These are phyloP conservation scores for Catostomus latipinnis DNA, from an alignment of 2,797 vertebrate genomes.

Conservation along the genomic window DNA sequence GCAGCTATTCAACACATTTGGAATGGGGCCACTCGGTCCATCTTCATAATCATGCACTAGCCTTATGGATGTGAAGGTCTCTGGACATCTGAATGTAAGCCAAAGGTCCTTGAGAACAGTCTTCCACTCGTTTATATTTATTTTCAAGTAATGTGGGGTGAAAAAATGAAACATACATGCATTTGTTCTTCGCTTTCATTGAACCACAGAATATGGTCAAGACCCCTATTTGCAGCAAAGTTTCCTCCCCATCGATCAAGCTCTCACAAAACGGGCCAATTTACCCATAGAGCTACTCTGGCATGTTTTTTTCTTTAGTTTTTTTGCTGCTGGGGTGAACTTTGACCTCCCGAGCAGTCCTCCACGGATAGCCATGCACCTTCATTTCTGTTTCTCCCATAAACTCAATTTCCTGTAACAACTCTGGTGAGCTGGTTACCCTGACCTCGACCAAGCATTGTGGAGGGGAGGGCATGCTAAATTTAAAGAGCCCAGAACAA, in stretches of 20 bases:
- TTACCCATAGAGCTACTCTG: slow-evolving; percentile 31
- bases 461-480: slow-evolving; percentile 22
- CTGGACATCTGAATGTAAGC: slow-evolving; percentile 53
- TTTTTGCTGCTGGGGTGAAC: slow-evolving; percentile 51
- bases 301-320: neutral
- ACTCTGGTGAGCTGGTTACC: slow-evolving; percentile 15
- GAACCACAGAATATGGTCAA: slow-evolving; percentile 59
- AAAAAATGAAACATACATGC: slow-evolving; percentile 58
- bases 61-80: slow-evolving; percentile 36
- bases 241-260: slow-evolving; percentile 75
- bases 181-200: slow-evolving; percentile 68
- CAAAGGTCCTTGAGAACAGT: slow-evolving; percentile 47
- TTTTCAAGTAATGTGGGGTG: slow-evolving; percentile 62
- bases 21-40: slow-evolving; percentile 49
- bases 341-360: slow-evolving; percentile 39
- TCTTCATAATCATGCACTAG: slow-evolving; percentile 54
- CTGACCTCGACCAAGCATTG: slow-evolving; percentile 21
- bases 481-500: slow-evolving; percentile 23
- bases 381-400: slow-evolving; percentile 15
- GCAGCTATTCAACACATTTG: slow-evolving; percentile 46
- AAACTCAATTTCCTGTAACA: slow-evolving; percentile 15
- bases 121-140: slow-evolving; percentile 55
- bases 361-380: slow-evolving; percentile 1
- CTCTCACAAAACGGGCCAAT: slow-evolving; percentile 55
- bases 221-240: slow-evolving; percentile 71